Evolutionary conservation across 2,797 vertebrate species (phyloP).

Genomic region (Limosa lapponica): DNA sequence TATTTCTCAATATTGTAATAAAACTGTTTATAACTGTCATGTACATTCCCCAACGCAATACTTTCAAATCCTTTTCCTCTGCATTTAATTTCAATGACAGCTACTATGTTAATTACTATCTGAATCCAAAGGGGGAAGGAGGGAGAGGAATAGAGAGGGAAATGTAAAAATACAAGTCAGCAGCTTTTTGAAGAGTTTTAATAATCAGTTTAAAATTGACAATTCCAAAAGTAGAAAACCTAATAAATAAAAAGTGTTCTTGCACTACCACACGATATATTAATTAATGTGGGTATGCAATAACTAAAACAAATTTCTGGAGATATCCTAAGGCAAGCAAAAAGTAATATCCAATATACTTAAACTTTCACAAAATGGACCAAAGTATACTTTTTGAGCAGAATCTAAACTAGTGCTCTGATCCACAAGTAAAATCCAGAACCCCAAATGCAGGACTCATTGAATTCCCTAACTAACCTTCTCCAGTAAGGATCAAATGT

Average conservation of each 20-base stretch:
- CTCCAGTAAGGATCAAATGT: neutral
- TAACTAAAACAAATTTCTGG: neutral
- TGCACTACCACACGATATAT: neutral
- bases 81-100: neutral
- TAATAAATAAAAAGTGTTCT: conserved; percentile 26
- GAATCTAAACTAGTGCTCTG: neutral
- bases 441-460: neutral
- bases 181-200: neutral
- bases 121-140: neutral
- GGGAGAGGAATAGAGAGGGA: accelerated
- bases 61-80: neutral
- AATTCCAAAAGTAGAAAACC: neutral
- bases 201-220: neutral
- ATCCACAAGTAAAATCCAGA: neutral
- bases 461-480: neutral
- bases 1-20: neutral
- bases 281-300: neutral
- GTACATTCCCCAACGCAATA: neutral
- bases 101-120: neutral
- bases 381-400: neutral
- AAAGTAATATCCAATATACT: neutral
- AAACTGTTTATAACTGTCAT: neutral
- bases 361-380: no score
- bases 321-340: neutral
- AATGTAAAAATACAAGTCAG: conserved; percentile 1